Evolutionary conservation across 2,888 invertebrate species (phyloP).

Genomic region (Eilema sororculum): DNA sequence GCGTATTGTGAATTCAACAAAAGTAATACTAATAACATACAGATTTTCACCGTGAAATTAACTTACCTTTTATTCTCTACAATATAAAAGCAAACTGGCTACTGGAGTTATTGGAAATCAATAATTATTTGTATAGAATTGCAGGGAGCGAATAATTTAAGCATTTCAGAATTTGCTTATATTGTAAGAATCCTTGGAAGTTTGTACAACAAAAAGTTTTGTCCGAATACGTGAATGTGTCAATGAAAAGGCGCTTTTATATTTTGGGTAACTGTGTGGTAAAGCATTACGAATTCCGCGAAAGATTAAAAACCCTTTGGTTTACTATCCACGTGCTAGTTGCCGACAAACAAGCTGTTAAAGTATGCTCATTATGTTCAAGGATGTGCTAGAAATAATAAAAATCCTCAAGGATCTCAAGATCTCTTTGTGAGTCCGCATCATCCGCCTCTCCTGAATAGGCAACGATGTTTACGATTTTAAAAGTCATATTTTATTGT

Average conservation of each 20-base stretch:
- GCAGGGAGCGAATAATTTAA: conserved; percentile 64
- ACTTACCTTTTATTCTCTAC: conserved; percentile 56
- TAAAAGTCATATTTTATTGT: conserved; percentile 78
- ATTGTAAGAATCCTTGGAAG: conserved; percentile 47
- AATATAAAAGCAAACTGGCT: conserved; percentile 55
- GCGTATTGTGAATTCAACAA: conserved; percentile 36
- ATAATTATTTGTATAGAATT: conserved; percentile 63
- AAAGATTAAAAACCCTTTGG: conserved; percentile 73
- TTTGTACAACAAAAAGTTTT: conserved; percentile 52
- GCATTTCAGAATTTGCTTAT: conserved; percentile 41
- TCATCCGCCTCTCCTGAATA: conserved; percentile 63
- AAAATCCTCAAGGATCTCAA: conserved; percentile 67
- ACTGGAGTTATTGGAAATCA: conserved; percentile 63
- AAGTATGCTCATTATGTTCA: conserved; percentile 67
- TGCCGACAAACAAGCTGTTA: conserved; percentile 71
- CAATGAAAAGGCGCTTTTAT: conserved; percentile 57
- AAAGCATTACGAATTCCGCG: conserved; percentile 64
- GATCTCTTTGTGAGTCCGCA: conserved; percentile 59
- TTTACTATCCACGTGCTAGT: conserved; percentile 71
- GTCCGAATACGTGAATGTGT: conserved; percentile 60
- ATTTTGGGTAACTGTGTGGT: conserved; percentile 45
- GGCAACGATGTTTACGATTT: conserved; percentile 69
- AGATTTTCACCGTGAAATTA: conserved; percentile 55
- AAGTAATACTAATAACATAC: conserved; percentile 38
- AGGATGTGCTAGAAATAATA: conserved; percentile 76